phyloP scores from a whole-genome alignment of 2,888 invertebrate genomes.

The Hemithea aestivaria region DNA sequence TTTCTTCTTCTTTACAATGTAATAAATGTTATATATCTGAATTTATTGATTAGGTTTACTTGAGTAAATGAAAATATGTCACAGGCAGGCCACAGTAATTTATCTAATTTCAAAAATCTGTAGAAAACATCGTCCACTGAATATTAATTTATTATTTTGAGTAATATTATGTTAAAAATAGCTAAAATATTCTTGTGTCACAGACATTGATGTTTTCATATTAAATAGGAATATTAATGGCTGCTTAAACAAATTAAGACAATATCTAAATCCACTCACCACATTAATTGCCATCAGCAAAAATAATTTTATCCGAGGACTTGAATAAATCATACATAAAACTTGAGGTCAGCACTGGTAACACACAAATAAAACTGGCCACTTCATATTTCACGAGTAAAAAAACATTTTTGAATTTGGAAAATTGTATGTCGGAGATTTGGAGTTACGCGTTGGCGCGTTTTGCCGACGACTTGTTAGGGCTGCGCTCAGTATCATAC shows the following conservation, averaged over 20 bases:
- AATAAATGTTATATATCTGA: too few relatives aligned
- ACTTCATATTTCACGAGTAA: slow-evolving; percentile 21
- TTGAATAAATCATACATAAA: slow-evolving; percentile 79
- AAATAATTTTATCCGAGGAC: slow-evolving; percentile 71
- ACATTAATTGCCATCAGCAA: slow-evolving; percentile 75
- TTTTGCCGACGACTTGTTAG: slow-evolving; percentile 46
- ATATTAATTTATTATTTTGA: too few relatives aligned
- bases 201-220: slow-evolving; percentile 23
- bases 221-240: slow-evolving; percentile 21
- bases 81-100: too few relatives aligned
- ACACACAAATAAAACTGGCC: slow-evolving; percentile 41
- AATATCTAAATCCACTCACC: slow-evolving; percentile 50
- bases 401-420: slow-evolving; percentile 2
- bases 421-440: slow-evolving; percentile 20
- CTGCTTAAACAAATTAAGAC: slow-evolving; percentile 11
- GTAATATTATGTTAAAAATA: too few relatives aligned
- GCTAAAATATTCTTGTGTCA: too few relatives aligned
- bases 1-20: too few relatives aligned
- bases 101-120: too few relatives aligned
- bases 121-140: too few relatives aligned
- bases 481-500: slow-evolving; percentile 46
- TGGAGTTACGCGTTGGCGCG: slow-evolving; percentile 30
- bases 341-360: slow-evolving; percentile 59
- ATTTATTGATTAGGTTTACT: too few relatives aligned
- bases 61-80: too few relatives aligned